These are phyloP conservation scores for Nestor notabilis DNA, from an alignment of 2,113 vertebrate species.

Conservation along the genomic window DNA sequence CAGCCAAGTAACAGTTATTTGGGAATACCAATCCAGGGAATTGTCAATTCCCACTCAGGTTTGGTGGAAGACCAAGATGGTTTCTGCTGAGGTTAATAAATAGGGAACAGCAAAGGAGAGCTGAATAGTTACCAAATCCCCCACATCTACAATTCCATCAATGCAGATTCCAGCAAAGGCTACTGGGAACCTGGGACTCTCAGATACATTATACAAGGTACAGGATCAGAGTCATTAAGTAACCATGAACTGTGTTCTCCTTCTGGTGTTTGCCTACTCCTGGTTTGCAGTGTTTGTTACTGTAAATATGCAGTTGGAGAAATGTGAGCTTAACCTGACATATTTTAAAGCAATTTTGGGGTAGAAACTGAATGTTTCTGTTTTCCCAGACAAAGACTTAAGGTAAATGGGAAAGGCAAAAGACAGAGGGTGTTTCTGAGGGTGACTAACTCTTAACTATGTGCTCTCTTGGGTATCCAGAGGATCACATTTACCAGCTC, in stretches of 20 bases:
- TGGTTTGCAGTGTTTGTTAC: not conserved
- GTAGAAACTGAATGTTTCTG: not conserved
- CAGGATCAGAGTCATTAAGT: fast-evolving
- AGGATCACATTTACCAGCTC: not conserved
- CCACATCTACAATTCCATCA: not conserved
- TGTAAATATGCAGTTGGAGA: not conserved
- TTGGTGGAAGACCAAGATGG: not conserved
- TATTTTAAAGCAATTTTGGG: not conserved
- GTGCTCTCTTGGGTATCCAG: not conserved
- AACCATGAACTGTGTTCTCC: not conserved
- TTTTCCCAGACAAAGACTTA: not conserved
- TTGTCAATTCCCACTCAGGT: not conserved
- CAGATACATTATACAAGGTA: not conserved
- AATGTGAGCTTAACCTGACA: not conserved
- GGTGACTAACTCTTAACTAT: not conserved
- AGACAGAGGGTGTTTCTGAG: not conserved
- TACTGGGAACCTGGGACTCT: not conserved
- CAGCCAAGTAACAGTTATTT: not conserved
- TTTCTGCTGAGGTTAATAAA: not conserved
- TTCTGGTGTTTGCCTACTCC: not conserved
- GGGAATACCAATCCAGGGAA: not conserved
- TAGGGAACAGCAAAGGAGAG: not conserved
- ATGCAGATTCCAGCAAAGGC: not conserved
- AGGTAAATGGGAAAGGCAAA: not conserved
- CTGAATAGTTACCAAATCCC: not conserved